Evolutionary conservation across 2,797 vertebrate genomes (phyloP), one percentile per base, ranked within the genome.

Genomic region (Psittacula echo): DNA sequence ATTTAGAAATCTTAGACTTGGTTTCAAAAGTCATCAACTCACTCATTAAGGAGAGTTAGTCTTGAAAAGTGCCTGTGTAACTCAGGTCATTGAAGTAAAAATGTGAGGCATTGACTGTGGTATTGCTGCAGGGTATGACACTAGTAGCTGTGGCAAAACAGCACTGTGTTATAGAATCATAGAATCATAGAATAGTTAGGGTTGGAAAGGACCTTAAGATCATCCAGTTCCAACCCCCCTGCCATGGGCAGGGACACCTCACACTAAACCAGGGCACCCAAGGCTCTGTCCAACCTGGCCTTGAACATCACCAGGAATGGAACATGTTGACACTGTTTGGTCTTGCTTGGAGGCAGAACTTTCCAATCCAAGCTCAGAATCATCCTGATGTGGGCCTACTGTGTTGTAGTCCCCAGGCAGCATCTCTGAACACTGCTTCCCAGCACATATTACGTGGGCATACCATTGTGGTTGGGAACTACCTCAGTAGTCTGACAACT

Each of bases 141-240:
- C 4, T 16, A 42, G 37, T 29, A 54, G 3, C 26, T 0, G 0
- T 11, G 21, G n/a, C 10, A 1, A 34, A 41, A 9, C 14, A 51
- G 17, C 0, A 0, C 50, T 53, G 45, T 21, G 34, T 45, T 20
- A 45, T 45, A 45, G 44, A 45, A 20, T 45, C 44, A 45, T 20
- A 45, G 19, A 44, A 44, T 44, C 44, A 45, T 20, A 45, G 44
- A 34, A 34, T 34, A 34, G 34, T 34, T 34, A 34, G 34, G 34
- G 34, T 34, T 34, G 34, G 34, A 34, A 44, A 44, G 17, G 44
- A 45, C 44, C 44, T 45, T 45, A 45, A 45, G 44, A 45, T 45
- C 44, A 45, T 20, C 44, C 5, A 19, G 19, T 45, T 45, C 44
- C 44, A 45, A 45, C 18, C 19, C 18, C 19, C 18, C 44, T 45